These are phyloP conservation scores for Conus betulinus DNA, from an alignment of 1,140 invertebrate species.

Conservation along the genomic window DNA sequence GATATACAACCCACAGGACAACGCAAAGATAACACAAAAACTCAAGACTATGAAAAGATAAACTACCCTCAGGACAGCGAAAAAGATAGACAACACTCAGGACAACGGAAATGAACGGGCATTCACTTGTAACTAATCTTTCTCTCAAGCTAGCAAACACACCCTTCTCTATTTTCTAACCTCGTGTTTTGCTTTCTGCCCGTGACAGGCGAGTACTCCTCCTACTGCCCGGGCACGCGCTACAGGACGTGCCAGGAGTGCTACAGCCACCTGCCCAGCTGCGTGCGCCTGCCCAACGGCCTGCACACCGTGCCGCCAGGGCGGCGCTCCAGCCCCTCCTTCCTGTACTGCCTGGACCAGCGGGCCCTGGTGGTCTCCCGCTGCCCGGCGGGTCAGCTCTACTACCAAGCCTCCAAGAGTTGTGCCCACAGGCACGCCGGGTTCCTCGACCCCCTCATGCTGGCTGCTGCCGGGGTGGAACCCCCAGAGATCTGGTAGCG, in stretches of 20 bases:
- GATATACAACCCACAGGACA: too few relatives aligned
- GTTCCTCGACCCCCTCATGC: not conserved
- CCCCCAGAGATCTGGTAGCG: slow-evolving; percentile 18
- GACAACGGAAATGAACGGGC: too few relatives aligned
- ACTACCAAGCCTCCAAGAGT: slow-evolving; percentile 20
- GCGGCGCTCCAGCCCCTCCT: slow-evolving; percentile 5
- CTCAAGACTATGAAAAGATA: too few relatives aligned
- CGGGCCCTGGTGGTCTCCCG: slow-evolving; percentile 27
- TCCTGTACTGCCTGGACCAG: slow-evolving; percentile 42
- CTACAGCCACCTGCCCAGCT: slow-evolving; percentile 33
- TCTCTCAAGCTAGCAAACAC: too few relatives aligned
- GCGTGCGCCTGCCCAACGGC: slow-evolving; percentile 24
- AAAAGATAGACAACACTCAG: too few relatives aligned
- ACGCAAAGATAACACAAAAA: too few relatives aligned
- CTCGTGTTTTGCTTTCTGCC: not conserved
- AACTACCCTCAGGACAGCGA: too few relatives aligned
- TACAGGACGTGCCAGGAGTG: slow-evolving; percentile 32
- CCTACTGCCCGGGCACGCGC: slow-evolving; percentile 33
- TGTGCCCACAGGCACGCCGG: not conserved
- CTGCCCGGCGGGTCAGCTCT: slow-evolving; percentile 23
- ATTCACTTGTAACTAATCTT: too few relatives aligned
- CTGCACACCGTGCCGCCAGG: slow-evolving; percentile 42
- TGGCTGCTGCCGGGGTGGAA: not conserved
- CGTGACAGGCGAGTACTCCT: slow-evolving; percentile 37
- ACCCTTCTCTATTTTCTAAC: not conserved